Conservation (phyloP, 2,797 vertebrate genomes). For the Epinephelus malabaricus region DNA sequence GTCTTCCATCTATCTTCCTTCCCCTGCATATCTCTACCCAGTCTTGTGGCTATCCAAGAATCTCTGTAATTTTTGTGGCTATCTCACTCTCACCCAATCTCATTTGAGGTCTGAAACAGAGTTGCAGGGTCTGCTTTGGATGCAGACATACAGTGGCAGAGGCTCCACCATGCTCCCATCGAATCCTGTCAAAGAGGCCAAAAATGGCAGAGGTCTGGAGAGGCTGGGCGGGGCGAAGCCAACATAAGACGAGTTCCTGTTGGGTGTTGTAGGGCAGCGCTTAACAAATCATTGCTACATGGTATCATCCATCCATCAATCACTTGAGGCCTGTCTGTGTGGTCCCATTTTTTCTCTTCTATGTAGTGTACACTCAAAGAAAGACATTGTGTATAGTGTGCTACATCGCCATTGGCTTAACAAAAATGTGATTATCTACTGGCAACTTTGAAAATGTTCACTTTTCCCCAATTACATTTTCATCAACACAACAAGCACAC, state of each 20-base stretch:
- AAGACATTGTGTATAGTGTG: background rate
- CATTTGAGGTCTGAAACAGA: constrained; percentile 14
- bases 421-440: background rate
- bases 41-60: background rate
- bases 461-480: background rate
- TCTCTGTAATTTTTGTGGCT: background rate
- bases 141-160: background rate
- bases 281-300: constrained; percentile 16
- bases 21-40: background rate
- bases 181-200: background rate
- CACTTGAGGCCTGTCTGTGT: constrained; percentile 12
- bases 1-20: background rate
- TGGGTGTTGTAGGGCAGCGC: constrained; percentile 28
- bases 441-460: background rate
- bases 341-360: constrained; percentile 14
- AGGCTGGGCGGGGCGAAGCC: background rate
- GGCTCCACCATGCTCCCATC: constrained; percentile 1
- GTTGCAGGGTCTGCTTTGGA: constrained; percentile 1
- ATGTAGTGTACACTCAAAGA: background rate
- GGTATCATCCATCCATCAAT: constrained; percentile 45
- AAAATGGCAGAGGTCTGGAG: background rate
- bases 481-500: constrained; percentile 1
- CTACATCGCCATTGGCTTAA: background rate
- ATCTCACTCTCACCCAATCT: background rate
- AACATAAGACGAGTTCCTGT: constrained; percentile 23